Conservation (phyloP, 2,888 invertebrate genomes). For the Euclidia mi region DNA sequence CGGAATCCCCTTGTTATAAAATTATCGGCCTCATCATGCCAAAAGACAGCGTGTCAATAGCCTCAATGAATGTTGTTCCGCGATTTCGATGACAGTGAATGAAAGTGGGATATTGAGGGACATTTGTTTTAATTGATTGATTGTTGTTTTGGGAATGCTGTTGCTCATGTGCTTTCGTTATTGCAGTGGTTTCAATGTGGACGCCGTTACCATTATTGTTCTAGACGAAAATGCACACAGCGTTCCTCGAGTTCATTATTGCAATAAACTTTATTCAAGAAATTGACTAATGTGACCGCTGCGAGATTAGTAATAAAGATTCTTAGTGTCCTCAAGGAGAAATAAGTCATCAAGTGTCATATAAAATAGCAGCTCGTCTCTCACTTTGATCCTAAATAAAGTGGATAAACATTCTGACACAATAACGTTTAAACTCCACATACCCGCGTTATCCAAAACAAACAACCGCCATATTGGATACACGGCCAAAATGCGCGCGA, state of each 20-base stretch:
- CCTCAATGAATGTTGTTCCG: constrained; percentile 26
- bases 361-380: constrained; percentile 26
- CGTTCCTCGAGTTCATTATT: background rate
- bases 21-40: constrained; percentile 53
- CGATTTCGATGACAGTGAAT: constrained; percentile 17
- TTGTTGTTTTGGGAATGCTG: background rate
- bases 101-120: constrained; percentile 14
- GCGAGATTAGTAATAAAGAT: no score
- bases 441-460: constrained; percentile 60
- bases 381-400: constrained; percentile 35
- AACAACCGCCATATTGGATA: constrained; percentile 67
- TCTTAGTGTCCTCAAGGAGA: background rate
- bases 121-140: constrained; percentile 4
- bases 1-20: constrained; percentile 61
- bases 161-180: no score
- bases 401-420: constrained; percentile 49
- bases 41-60: constrained; percentile 54
- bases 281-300: no score
- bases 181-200: no score
- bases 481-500: constrained; percentile 66
- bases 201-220: no score
- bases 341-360: constrained; percentile 6
- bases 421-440: constrained; percentile 43
- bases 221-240: no score
- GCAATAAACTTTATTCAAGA: no score